Percentiles rank a stretch among this genome's conserved stretches.
Evolutionary conservation across 2,888 invertebrate species (phyloP).

Genomic region (Parelbella ahira): DNA sequence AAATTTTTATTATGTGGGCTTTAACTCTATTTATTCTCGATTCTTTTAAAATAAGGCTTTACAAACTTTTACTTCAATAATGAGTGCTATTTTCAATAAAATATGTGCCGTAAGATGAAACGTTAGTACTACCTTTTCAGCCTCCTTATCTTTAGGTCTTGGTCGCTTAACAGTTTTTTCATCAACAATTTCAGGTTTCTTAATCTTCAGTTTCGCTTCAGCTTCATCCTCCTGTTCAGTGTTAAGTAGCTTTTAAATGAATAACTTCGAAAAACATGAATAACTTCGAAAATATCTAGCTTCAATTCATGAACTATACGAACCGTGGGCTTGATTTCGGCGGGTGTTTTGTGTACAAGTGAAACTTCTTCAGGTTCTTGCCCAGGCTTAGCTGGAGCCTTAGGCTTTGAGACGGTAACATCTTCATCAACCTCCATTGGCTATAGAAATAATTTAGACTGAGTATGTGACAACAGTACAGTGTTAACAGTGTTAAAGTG

Average conservation of each 20-base stretch:
- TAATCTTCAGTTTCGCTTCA: slow-evolving; percentile 69
- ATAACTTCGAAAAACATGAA: no score
- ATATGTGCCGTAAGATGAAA: slow-evolving; percentile 1
- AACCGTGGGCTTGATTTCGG: slow-evolving; percentile 71
- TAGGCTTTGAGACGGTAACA: slow-evolving; percentile 63
- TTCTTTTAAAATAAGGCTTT: slow-evolving; percentile 18
- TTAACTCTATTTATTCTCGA: slow-evolving; percentile 16
- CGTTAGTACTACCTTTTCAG: slow-evolving; percentile 49
- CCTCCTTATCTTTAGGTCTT: slow-evolving; percentile 52
- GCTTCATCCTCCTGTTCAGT: slow-evolving; percentile 58
- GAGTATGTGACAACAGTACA: background rate
- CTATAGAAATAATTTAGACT: slow-evolving; percentile 19
- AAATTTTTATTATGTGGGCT: slow-evolving; percentile 14
- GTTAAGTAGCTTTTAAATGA: slow-evolving; percentile 1
- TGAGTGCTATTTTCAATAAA: slow-evolving; percentile 4
- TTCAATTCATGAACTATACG: slow-evolving; percentile 41
- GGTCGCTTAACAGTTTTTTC: slow-evolving; percentile 70
- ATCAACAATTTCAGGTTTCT: slow-evolving; percentile 72
- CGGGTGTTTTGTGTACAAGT: slow-evolving; percentile 73
- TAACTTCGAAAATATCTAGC: no score
- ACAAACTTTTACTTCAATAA: slow-evolving; percentile 10
- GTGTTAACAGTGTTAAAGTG: slow-evolving; percentile 2
- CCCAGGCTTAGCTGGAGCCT: slow-evolving; percentile 58
- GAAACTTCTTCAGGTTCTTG: slow-evolving; percentile 69
- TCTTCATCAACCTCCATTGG: slow-evolving; percentile 73